These are phyloP conservation scores for Micronisus gabar DNA, from an alignment of 2,113 vertebrate species.

Conservation along the genomic window DNA sequence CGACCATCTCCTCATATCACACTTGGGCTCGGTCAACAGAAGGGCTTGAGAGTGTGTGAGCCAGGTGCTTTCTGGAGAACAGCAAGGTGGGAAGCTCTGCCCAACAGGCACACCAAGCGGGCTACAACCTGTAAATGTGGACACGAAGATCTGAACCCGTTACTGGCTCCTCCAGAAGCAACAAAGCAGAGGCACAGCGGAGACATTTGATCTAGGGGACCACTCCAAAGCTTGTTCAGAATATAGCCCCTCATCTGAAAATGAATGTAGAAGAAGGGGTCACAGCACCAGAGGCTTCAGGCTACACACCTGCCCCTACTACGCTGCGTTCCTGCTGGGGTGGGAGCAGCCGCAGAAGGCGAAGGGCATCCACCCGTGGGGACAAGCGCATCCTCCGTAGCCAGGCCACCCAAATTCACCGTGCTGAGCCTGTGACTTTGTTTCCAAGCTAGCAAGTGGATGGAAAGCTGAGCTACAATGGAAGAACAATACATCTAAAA, in stretches of 20 bases:
- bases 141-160: neutral
- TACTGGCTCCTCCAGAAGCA: neutral
- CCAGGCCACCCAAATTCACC: neutral
- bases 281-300: neutral
- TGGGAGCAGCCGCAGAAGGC: neutral
- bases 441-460: neutral
- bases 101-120: neutral
- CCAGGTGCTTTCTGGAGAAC: neutral
- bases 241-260: neutral
- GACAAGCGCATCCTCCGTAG: neutral
- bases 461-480: neutral
- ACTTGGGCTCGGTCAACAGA: accelerated
- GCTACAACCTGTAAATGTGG: accelerated
- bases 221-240: neutral
- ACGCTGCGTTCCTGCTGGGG: neutral
- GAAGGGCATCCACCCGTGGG: neutral
- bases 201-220: neutral
- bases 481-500: neutral
- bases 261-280: neutral
- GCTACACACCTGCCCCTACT: neutral
- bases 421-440: neutral
- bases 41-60: neutral
- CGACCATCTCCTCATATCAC: neutral
- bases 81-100: neutral
- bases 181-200: neutral